Evolutionary conservation across 2,888 invertebrate genomes (phyloP), one percentile per base, ranked within the genome.

Genomic region (Xylocampa areola): DNA sequence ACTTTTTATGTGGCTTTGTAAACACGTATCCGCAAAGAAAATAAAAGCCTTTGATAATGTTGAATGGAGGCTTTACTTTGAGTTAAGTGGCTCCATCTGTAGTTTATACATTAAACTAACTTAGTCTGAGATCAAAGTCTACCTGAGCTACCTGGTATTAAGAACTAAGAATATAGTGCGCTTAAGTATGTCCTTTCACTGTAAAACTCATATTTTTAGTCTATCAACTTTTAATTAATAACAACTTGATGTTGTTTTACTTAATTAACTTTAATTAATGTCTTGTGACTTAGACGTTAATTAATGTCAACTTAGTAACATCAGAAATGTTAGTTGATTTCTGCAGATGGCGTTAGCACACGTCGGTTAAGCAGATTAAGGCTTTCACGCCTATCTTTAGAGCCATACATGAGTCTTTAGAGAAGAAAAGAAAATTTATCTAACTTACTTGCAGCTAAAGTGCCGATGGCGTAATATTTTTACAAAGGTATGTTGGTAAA

Each of bases 341-440:
- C 57, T 40, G 59, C 11, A 91, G 91, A 87, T 88, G 89, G 85
- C 87, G 60, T 25, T 60, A 50, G 11, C 4, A 14, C 2, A 1
- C 7, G 59, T 76, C 53, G 84, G 49, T 86, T 80, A 86, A 87
- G 61, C 82, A 89, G 86, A 69, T 68, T 77, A 86, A 88, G 87
- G 89, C 88, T 89, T 88, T 84, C 55, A 64, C 70, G 81, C 58
- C 55, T 61, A 67, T 47, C 47, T 67, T 43, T 54, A 23, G 37
- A 29, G 4, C n/a, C 8, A 48, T 32, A 10, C 23, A 37, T 1
- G 10, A 32, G 16, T 10, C 30, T 25, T 33, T 48, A 17, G 10
- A 33, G 0, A 2, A 29, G 4, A 7, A 47, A 44, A 52, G 7
- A 8, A 4, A 0, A 8, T 16, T 47, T 47, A 23, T 0, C 8